Evolutionary conservation across 2,797 vertebrate genomes (phyloP).

Genomic region (Gobio occitaniae): DNA sequence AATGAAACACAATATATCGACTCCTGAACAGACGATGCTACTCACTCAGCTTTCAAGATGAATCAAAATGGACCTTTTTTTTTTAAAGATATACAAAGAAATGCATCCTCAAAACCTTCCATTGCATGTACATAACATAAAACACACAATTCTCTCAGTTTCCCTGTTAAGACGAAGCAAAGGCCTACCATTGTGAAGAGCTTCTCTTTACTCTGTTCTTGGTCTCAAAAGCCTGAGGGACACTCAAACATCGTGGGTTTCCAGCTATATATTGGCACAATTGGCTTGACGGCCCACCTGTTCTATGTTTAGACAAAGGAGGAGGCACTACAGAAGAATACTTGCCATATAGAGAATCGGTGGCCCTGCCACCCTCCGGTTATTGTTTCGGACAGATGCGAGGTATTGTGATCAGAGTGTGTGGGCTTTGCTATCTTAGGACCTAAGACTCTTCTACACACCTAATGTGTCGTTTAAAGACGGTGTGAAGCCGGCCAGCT

Average conservation of each 20-base stretch:
- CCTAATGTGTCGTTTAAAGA: conserved; percentile 32
- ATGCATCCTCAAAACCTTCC: not conserved
- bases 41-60: not conserved
- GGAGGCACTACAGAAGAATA: conserved; percentile 68
- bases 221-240: conserved; percentile 65
- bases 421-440: conserved; percentile 60
- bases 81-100: not conserved
- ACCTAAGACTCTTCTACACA: conserved; percentile 18
- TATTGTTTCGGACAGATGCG: conserved; percentile 62
- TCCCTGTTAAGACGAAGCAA: not conserved
- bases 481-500: conserved; percentile 43
- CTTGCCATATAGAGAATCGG: conserved; percentile 66
- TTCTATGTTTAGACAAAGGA: conserved; percentile 85
- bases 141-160: not conserved
- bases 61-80: not conserved
- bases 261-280: conserved; percentile 75
- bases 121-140: not conserved
- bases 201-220: conserved; percentile 56
- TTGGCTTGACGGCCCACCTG: conserved; percentile 70
- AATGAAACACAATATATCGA: not conserved
- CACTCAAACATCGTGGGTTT: conserved; percentile 57
- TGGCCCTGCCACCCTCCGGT: conserved; percentile 36
- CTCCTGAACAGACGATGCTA: not conserved
- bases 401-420: conserved; percentile 42
- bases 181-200: conserved; percentile 66